Base-by-base conservation (phyloP, 1,140 invertebrate genomes). In the Coboldia fuscipes region DNA sequence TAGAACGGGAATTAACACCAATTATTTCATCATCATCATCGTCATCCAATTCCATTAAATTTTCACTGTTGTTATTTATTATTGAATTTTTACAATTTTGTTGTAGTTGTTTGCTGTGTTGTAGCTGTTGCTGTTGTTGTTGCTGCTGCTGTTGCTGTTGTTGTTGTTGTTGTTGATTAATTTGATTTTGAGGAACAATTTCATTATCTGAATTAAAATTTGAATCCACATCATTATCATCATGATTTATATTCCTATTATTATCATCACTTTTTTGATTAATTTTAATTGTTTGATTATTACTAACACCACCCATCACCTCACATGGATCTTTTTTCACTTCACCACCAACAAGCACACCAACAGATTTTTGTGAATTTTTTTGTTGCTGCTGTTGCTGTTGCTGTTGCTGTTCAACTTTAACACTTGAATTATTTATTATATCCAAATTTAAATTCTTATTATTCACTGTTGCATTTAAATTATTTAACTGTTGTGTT, bases 211-310 rank as follows among this genome's bases (percentile, higher is more conserved):
- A n/a, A n/a, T n/a, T n/a, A n/a, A n/a, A n/a, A n/a, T n/a, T n/a
- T n/a, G n/a, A n/a, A n/a, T n/a, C n/a, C n/a, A n/a, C 46, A 31
- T 52, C 54, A 36, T 60, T 58, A 40, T 53, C 59, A 33, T 50
- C 41, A 28, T 44, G 41, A 28, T 37, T 50, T 19, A 48, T 48
- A 39, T 54, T 58, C 27, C 50, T 56, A 35, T 46, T 57, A 29
- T 54, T 58, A 33, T 45, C 39, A 38, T 51, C 48, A 14, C 58
- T 51, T 36, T 64, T 63, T 43, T 68, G 62, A 35, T 61, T 59
- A 21, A 59, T 57, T 35, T 57, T 50, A 22, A 51, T 45, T 39
- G 51, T 48, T n/a, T 49, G 51, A 36, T 50, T 48, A 30, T 39
- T 38, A 13, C 39, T 36, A 24, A 36, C 34, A 22, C 39, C 42